phyloP scores from a whole-genome alignment of 2,113 vertebrate genomes.

The Acanthisitta chloris region DNA sequence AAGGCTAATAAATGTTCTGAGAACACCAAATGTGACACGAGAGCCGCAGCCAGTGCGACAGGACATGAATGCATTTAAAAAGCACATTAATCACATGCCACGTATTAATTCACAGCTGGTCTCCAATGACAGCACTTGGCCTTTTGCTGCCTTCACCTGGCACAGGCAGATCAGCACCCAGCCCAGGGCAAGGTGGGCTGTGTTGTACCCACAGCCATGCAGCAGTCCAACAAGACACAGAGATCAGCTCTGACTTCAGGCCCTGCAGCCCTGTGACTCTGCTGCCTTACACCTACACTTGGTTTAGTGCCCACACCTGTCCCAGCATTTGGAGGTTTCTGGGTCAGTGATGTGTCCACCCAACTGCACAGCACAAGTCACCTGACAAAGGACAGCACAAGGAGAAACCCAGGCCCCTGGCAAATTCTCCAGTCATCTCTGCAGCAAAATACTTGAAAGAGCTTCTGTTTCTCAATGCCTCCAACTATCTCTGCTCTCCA shows the following conservation, averaged over 20 bases:
- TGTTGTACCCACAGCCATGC: not conserved
- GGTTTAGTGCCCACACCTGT: rapidly evolving
- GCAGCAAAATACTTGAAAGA: not conserved
- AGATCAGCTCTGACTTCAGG: not conserved
- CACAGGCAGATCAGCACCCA: rapidly evolving
- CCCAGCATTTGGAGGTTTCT: not conserved
- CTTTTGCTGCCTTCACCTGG: not conserved
- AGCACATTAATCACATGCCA: not conserved
- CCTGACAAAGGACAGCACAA: not conserved
- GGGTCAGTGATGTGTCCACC: not conserved
- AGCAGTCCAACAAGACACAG: not conserved
- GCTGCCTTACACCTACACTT: rapidly evolving
- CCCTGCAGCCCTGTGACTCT: not conserved
- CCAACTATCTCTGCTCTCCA: not conserved
- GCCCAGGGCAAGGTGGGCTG: not conserved
- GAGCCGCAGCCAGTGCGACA: not conserved
- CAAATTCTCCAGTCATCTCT: not conserved
- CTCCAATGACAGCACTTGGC: slow-evolving; percentile 13
- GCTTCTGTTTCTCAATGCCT: not conserved
- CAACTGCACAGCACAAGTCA: rapidly evolving
- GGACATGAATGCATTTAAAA: slow-evolving; percentile 28
- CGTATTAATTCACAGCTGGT: not conserved
- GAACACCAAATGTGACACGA: slow-evolving; percentile 29
- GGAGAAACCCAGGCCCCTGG: not conserved
- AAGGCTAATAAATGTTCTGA: slow-evolving; percentile 56